Evolutionary conservation across 2,888 invertebrate genomes (phyloP).

Genomic region (Acanthoscelides obtectus): DNA sequence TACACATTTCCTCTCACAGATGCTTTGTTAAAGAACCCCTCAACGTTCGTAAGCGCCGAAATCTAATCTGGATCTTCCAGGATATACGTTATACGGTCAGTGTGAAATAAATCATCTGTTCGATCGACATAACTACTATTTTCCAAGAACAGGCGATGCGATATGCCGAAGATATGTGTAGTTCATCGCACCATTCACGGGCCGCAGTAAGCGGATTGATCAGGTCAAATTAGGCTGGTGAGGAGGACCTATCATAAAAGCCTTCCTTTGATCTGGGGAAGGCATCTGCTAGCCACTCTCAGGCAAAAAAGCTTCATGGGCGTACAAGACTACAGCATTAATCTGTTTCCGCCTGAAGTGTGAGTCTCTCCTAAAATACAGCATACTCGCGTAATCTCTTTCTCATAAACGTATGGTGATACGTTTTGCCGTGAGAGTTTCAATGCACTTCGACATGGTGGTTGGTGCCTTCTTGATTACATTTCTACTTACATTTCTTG

Average conservation of each 20-base stretch:
- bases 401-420: too few species aligned
- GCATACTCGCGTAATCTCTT: too few species aligned
- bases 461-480: too few species aligned
- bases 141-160: not conserved
- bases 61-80: not conserved
- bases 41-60: not conserved
- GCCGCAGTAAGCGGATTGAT: not conserved
- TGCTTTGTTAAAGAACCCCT: not conserved
- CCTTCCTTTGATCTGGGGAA: too few species aligned
- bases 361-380: too few species aligned
- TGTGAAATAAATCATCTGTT: not conserved
- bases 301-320: too few species aligned
- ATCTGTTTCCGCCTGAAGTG: too few species aligned
- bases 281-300: too few species aligned
- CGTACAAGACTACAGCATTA: too few species aligned
- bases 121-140: not conserved
- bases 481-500: too few species aligned
- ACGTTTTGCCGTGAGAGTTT: too few species aligned
- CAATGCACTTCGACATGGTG: too few species aligned
- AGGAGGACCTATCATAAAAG: not conserved
- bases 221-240: not conserved
- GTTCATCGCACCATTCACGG: not conserved
- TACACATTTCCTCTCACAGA: not conserved
- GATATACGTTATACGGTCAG: not conserved
- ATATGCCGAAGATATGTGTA: not conserved